Percentiles rank a stretch among this genome's conserved stretches.
These are phyloP conservation scores for Aphelinus atriplicis DNA, from an alignment of 1,140 invertebrate species.

Conservation along the genomic window DNA sequence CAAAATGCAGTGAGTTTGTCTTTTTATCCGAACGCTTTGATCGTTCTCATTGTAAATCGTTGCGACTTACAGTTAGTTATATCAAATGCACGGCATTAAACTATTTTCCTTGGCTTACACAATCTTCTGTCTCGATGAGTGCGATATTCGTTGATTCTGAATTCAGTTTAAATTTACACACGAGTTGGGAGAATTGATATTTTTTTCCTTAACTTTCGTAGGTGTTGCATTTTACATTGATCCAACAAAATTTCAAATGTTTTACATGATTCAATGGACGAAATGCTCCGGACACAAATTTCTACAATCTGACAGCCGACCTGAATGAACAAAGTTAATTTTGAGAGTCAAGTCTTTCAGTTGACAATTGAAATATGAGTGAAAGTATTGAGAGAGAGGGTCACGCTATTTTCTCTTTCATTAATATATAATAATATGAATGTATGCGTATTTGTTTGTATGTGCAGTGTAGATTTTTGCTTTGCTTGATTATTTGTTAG, in stretches of 20 bases:
- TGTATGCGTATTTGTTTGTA: no score
- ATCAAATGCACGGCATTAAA: conserved; percentile 3
- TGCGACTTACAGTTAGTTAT: conserved; percentile 29
- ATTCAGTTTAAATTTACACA: conserved; percentile 12
- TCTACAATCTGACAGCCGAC: conserved; percentile 30
- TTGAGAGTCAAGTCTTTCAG: no score
- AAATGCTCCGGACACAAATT: not conserved
- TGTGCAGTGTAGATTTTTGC: no score
- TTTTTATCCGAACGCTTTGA: not conserved
- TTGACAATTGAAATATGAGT: no score
- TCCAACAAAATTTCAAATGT: no score
- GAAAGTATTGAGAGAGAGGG: conserved; percentile 27
- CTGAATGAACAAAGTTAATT: conserved; percentile 19
- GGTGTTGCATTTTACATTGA: no score
- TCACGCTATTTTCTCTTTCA: not conserved
- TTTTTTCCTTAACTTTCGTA: not conserved
- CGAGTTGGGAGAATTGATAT: not conserved
- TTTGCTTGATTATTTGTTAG: no score
- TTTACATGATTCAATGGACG: no score
- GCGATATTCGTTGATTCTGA: conserved; percentile 38
- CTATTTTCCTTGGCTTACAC: conserved; percentile 32
- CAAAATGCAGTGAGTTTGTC: conserved; percentile 56
- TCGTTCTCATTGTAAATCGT: conserved; percentile 26
- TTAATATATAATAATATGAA: no score
- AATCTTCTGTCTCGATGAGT: conserved; percentile 41